These are phyloP conservation scores for Ophioderma brevispina DNA, from an alignment of 35 echinoderm and acorn worm species.

Conservation along the genomic window DNA sequence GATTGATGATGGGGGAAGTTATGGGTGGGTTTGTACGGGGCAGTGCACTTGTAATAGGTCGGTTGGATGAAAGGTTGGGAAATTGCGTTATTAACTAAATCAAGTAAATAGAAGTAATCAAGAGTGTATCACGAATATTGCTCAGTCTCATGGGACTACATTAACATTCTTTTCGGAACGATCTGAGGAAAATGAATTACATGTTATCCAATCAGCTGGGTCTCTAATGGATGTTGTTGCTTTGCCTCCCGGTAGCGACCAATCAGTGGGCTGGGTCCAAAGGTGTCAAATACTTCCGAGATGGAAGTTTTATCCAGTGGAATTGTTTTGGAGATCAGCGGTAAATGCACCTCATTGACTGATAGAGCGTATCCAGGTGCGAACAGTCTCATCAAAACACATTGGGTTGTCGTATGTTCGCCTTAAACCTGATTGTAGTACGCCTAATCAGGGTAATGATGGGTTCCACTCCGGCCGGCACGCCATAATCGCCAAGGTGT, in stretches of 20 bases:
- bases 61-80: neutral
- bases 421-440: too few relatives aligned
- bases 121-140: neutral
- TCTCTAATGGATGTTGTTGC: neutral
- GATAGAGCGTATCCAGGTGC: conserved; percentile 2
- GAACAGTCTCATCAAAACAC: neutral
- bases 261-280: neutral
- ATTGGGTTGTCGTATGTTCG: too few relatives aligned
- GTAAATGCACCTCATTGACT: neutral
- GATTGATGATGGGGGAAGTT: neutral
- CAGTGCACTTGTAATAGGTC: neutral
- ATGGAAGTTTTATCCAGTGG: neutral
- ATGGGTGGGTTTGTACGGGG: neutral
- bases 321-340: neutral
- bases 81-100: neutral
- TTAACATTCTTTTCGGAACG: neutral
- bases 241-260: neutral
- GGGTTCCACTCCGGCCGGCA: neutral
- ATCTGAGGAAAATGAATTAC: neutral
- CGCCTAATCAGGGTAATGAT: neutral
- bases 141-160: neutral
- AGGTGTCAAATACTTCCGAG: neutral
- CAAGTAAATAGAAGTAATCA: neutral
- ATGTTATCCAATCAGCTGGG: neutral
- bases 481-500: neutral